These are phyloP conservation scores for Lepidurus apus DNA, from an alignment of 1,140 invertebrate species.

Conservation along the genomic window DNA sequence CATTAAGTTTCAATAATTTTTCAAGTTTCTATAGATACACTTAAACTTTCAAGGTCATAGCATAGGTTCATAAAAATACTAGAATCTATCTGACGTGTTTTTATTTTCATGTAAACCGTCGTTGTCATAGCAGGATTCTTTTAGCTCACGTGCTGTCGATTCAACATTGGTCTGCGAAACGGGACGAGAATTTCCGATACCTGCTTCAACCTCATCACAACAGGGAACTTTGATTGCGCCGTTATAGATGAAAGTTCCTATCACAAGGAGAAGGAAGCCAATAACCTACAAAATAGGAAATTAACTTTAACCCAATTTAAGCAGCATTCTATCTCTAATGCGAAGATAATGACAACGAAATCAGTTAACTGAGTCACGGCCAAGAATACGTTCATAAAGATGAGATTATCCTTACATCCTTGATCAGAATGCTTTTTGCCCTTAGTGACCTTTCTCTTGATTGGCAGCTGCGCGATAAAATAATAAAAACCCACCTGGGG, in stretches of 20 bases:
- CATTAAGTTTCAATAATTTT: no score
- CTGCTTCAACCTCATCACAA: not conserved
- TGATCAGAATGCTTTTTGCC: not conserved
- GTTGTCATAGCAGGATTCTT: not conserved
- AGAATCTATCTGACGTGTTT: no score
- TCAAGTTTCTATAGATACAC: no score
- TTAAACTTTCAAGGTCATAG: no score
- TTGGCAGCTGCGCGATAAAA: not conserved
- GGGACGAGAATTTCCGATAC: not conserved
- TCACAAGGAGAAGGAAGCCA: slow-evolving; percentile 64
- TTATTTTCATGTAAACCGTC: not conserved
- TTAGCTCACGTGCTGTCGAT: not conserved
- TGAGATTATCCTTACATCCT: not conserved
- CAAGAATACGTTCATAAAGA: not conserved
- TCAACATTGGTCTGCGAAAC: not conserved
- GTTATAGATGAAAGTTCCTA: slow-evolving; percentile 75
- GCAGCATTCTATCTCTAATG: not conserved
- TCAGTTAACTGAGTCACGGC: not conserved
- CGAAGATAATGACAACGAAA: not conserved
- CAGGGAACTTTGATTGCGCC: slow-evolving; percentile 46
- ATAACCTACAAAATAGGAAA: slow-evolving; percentile 51
- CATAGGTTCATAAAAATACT: no score
- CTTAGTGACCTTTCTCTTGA: not conserved
- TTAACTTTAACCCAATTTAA: not conserved
- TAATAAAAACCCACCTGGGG: slow-evolving; percentile 55